Evolutionary conservation across 2,888 invertebrate species (phyloP).

Genomic region (Campoplex capitator): DNA sequence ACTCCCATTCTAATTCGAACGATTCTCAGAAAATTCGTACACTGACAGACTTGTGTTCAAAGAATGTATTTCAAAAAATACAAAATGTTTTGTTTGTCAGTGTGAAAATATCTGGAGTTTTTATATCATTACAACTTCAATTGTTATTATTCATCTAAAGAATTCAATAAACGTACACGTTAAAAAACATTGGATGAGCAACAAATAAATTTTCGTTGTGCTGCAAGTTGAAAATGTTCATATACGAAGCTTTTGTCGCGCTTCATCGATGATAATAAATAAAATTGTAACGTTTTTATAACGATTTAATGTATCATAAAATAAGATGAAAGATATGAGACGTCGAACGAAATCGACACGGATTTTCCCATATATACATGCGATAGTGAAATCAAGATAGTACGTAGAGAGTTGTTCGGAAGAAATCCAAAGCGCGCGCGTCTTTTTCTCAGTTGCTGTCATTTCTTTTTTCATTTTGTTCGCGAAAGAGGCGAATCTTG

Average conservation of each 20-base stretch:
- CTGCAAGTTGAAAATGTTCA: too few relatives aligned
- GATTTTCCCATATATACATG: constrained; percentile 22
- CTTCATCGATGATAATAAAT: too few relatives aligned
- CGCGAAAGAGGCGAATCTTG: constrained; percentile 58
- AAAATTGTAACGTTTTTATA: not conserved
- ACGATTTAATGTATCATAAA: not conserved
- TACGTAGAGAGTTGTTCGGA: constrained; percentile 26
- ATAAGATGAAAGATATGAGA: not conserved
- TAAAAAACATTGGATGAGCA: too few relatives aligned
- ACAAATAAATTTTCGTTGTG: too few relatives aligned
- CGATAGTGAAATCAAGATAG: constrained; percentile 9
- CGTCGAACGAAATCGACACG: not conserved
- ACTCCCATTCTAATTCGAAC: not conserved
- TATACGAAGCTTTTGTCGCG: too few relatives aligned
- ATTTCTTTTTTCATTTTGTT: constrained; percentile 49
- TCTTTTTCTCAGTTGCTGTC: constrained; percentile 48
- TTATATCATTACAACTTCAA: not conserved
- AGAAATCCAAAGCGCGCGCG: constrained; percentile 62
- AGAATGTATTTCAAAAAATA: not conserved
- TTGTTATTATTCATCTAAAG: too few relatives aligned
- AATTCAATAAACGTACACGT: too few relatives aligned
- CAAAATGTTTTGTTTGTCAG: not conserved
- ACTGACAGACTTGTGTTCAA: too few relatives aligned
- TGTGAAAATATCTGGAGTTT: not conserved
- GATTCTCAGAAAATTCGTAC: not conserved